Base-by-base conservation (phyloP, 2,797 vertebrate genomes). In the Microcaecilia unicolor region DNA sequence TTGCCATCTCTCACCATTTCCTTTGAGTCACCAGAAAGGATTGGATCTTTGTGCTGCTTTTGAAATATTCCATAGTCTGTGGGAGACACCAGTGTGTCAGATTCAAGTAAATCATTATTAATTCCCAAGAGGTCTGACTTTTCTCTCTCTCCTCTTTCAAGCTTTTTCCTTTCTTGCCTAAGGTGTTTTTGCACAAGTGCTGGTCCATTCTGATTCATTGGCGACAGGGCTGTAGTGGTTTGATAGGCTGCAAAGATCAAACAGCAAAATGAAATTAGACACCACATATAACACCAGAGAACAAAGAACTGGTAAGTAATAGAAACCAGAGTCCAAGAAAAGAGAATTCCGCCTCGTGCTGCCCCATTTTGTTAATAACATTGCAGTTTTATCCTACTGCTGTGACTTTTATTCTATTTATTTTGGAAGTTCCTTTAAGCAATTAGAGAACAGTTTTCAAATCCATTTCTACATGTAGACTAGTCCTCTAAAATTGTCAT, bases 51-150 rank as follows among this genome's bases (percentile, higher is more conserved):
- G 1, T 31, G 34, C 25, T 46, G 49, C 18, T 34, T 50, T 15
- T 34, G 33, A 38, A 49, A 28, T 12, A 34, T 31, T 31, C 55
- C 39, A 4, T 53, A 51, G 21, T 31, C 44, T 14, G 25, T 24
- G 37, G 35, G 27, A 15, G 34, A 28, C 3, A 25, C 38, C 30
- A 14, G 21, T 21, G 32, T 15, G 5, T 32, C 0, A 3, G 48
- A 62, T 31, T 62, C 61, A 56, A 59, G 25, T 51, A 74, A 43
- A 4, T 34, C 25, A 7, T 68, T 76, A 48, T 63, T 40, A 0
- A 54, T 57, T 44, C 60, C 20, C 15, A 13, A 48, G 0, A 16
- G 50, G 34, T 49, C 34, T 0, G 46, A 24, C 1, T 12, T 44
- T 40, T 37, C 31, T 25, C 15, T 3, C 22, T 41, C 38, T 37